Conservation (phyloP, 2,888 invertebrate species). For the Limnephilus marmoratus region DNA sequence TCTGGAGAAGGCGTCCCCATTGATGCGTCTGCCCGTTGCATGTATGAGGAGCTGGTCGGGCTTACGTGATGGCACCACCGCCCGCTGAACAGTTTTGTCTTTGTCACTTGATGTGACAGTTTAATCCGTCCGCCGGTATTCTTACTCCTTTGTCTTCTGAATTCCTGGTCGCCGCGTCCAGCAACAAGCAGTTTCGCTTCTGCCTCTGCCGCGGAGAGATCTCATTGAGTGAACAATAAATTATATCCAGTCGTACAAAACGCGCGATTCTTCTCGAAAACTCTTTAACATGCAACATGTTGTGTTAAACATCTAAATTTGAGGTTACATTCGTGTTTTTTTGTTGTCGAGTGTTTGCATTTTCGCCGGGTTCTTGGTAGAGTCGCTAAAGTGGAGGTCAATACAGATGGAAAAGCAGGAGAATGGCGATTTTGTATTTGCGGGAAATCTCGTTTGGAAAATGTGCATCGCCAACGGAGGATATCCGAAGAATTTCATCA, state of each 20-base stretch:
- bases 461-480: slow-evolving; percentile 58
- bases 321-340: slow-evolving; percentile 14
- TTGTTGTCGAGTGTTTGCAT: background rate
- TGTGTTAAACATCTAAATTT: background rate
- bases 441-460: slow-evolving; percentile 62
- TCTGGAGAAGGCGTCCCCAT: slow-evolving; percentile 60
- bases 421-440: slow-evolving; percentile 49
- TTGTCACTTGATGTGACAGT: slow-evolving; percentile 54
- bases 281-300: background rate
- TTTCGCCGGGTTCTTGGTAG: background rate
- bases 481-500: slow-evolving; percentile 40
- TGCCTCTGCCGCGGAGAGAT: slow-evolving; percentile 27
- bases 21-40: slow-evolving; percentile 53
- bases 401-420: slow-evolving; percentile 52
- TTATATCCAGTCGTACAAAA: background rate
- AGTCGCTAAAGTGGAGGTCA: slow-evolving; percentile 28
- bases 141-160: slow-evolving; percentile 39
- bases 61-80: slow-evolving; percentile 27
- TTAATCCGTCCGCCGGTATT: background rate
- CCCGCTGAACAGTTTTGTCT: slow-evolving; percentile 40
- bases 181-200: slow-evolving; percentile 30
- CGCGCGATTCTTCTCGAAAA: background rate
- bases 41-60: slow-evolving; percentile 7
- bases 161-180: background rate
- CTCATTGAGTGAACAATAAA: background rate